Conservation (phyloP, 2,888 invertebrate genomes). For the Trachelus stipa region DNA sequence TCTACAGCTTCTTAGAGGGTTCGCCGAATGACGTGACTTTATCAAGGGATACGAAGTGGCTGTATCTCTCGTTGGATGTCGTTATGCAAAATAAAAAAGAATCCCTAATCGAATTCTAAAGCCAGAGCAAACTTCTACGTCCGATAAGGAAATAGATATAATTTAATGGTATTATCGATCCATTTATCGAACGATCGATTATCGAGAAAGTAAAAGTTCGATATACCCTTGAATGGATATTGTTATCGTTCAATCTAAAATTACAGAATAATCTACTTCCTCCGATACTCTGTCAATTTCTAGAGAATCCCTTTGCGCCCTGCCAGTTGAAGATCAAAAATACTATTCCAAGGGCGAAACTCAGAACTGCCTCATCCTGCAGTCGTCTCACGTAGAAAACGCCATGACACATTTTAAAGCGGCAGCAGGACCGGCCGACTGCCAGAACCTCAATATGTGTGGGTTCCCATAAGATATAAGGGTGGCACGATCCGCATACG, state of each 20-base stretch:
- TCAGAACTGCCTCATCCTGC: background rate
- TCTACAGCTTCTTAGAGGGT: background rate
- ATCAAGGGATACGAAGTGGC: background rate
- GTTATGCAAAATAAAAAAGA: background rate
- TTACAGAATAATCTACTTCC: background rate
- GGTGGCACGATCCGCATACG: conserved; percentile 27
- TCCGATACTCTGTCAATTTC: background rate
- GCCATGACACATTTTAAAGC: conserved; percentile 44
- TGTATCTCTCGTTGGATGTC: background rate
- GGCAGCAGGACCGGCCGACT: conserved; percentile 18
- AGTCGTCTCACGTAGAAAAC: conserved; percentile 37
- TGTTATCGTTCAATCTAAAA: background rate
- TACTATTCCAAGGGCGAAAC: background rate
- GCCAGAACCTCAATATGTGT: conserved; percentile 13
- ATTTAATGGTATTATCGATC: background rate
- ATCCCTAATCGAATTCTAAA: background rate
- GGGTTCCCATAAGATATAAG: conserved; percentile 25
- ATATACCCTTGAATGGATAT: background rate
- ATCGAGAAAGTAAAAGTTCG: background rate
- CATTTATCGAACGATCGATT: background rate
- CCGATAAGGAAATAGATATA: background rate
- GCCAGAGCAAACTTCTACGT: background rate
- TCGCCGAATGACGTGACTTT: background rate
- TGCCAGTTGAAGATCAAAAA: background rate
- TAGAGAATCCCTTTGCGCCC: background rate